These are phyloP conservation scores for Ceriagrion tenellum DNA, from an alignment of 2,888 invertebrate species.

Conservation along the genomic window DNA sequence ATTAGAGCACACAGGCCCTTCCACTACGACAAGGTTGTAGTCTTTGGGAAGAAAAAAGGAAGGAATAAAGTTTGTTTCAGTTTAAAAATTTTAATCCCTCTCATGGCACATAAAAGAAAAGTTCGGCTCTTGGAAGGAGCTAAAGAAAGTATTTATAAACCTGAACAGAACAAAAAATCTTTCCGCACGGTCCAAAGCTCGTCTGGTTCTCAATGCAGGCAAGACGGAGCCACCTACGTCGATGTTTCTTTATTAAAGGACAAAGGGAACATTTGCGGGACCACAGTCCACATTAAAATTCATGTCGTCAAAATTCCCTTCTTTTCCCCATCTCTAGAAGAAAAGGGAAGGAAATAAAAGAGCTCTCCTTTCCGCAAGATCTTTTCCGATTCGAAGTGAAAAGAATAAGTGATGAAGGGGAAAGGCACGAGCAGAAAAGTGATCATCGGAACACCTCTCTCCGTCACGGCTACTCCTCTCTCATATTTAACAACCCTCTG, in stretches of 20 bases:
- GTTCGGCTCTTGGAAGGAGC: background rate
- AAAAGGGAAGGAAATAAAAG: background rate
- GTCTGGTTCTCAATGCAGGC: background rate
- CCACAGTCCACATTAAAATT: background rate
- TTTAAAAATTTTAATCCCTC: background rate
- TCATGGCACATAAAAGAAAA: background rate
- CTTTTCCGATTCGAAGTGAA: background rate
- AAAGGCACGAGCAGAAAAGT: background rate
- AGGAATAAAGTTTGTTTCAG: too few relatives aligned
- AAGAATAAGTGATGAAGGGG: conserved; percentile 44
- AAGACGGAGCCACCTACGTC: background rate
- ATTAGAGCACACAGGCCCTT: too few relatives aligned
- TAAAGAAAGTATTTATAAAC: conserved; percentile 4
- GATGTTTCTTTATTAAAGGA: conserved; percentile 49
- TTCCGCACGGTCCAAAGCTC: too few relatives aligned
- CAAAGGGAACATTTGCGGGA: conserved; percentile 55
- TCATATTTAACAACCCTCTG: background rate
- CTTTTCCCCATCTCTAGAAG: background rate
- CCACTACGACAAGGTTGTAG: too few relatives aligned
- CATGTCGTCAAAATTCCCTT: conserved; percentile 1
- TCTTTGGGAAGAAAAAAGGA: too few relatives aligned
- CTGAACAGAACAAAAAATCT: background rate
- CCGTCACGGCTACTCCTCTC: background rate
- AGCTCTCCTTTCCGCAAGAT: background rate
- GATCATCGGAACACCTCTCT: conserved; percentile 31